Evolutionary conservation across 2,888 invertebrate genomes (phyloP), one percentile per base, ranked within the genome.

Genomic region (Stenchaetothrips biformis): DNA sequence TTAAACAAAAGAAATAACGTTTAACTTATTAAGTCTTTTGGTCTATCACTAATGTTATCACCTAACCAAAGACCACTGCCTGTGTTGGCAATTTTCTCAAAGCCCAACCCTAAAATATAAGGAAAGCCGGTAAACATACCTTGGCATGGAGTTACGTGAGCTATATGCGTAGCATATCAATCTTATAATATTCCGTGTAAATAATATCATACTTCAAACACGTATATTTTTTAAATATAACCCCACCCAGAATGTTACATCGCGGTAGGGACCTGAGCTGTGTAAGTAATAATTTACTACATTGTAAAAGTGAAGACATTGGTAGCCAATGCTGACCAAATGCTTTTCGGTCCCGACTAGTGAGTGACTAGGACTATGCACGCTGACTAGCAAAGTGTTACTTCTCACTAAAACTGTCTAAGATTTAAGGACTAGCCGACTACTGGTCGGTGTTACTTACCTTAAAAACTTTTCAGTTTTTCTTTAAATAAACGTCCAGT

Each of bases 331-430:
- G 67, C 67, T 21, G 0, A 74, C 67, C 67, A 25, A 25, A 74
- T 74, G 67, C 67, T 74, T 74, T 74, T 74, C 67, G 67, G 67
- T 74, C 67, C 67, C 67, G 67, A 74, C 67, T 74, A 74, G 67
- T 74, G 21, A 74, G 67, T 74, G 67, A 74, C 67, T 74, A 74
- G 67, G 67, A 74, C 67, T 74, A 74, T 74, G 67, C 67, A 74
- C 67, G 67, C 67, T 74, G 67, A 74, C 67, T 74, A 74, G 67
- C 67, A 74, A 37, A 74, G 67, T 74, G 67, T 74, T 74, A 25
- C 25, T 25, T 74, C 67, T 74, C 67, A 74, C 67, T 74, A 74
- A 74, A 37, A 74, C 25, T 74, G 67, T 74, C 67, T 74, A 74
- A 74, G 67, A 25, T 25, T 25, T 21, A 7, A 21, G 11, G 11